Conservation (phyloP, 2,888 invertebrate species). For the Panopea generosa region DNA sequence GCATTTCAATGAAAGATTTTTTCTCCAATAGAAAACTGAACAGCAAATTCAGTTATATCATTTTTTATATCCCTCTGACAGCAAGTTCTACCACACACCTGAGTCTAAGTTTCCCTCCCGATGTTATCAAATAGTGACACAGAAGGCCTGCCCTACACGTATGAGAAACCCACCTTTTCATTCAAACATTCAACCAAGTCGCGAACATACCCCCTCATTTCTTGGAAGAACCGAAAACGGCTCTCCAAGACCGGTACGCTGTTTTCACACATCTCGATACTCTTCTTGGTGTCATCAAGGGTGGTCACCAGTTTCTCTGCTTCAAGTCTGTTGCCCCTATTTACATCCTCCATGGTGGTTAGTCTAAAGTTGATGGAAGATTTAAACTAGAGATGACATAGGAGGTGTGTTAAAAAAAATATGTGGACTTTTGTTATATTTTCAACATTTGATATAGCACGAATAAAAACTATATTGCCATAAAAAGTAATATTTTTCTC, state of each 20-base stretch:
- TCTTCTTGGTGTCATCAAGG: slow-evolving; percentile 86
- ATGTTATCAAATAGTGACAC: not conserved
- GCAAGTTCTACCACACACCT: too few species aligned
- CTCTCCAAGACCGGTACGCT: slow-evolving; percentile 90
- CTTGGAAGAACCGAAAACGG: slow-evolving; percentile 97
- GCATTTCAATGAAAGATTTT: too few species aligned
- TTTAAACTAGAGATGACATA: not conserved
- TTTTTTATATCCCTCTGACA: too few species aligned
- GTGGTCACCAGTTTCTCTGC: slow-evolving; percentile 86
- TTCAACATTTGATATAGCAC: too few species aligned
- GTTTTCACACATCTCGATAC: slow-evolving; percentile 86
- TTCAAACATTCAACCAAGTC: slow-evolving; percentile 99
- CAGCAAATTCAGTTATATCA: too few species aligned
- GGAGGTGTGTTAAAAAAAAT: too few species aligned
- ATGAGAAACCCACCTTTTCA: slow-evolving; percentile 91
- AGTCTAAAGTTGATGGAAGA: slow-evolving; percentile 85
- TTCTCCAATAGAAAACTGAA: too few species aligned
- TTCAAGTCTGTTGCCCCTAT: slow-evolving; percentile 87
- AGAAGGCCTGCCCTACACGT: slow-evolving; percentile 53
- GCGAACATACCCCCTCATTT: slow-evolving; percentile 96
- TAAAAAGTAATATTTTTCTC: not conserved
- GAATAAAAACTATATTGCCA: too few species aligned
- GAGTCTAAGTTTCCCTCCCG: too few species aligned
- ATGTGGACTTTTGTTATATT: too few species aligned
- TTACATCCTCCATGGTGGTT: slow-evolving; percentile 88